Base-by-base conservation (phyloP, 2,888 invertebrate species). In the Formica aserva region DNA sequence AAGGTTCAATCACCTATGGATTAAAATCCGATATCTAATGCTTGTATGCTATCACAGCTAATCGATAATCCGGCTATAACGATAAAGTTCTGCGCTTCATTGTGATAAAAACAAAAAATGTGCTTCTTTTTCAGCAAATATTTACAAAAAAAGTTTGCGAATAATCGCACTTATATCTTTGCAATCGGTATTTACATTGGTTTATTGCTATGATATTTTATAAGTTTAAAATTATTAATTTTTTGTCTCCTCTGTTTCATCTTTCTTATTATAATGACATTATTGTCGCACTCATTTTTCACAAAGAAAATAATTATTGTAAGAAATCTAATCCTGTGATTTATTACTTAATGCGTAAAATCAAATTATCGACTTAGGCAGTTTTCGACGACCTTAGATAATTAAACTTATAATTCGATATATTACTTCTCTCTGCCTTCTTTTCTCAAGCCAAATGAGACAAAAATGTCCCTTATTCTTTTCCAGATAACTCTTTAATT, bases 21-120 rank as follows among this genome's bases (percentile, higher is more conserved):
- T 76, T 76, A 76, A 75, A 82, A 71, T 66, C 35, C 72, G 15
- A 76, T 77, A 69, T 71, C 45, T 71, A 71, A 76, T 77, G 41
- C 62, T 41, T 48, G 41, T 69, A n/a, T 38, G 55, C 45, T 22
- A 41, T 18, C 60, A 82, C 52, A 60, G 65, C 74, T 81, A 87
- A 67, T 71, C 84, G 78, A 84, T 89, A 88, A 89, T 77, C 88
- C 85, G n/a, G 74, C 62, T 74, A 81, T 87, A 90, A 91, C 87
- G 87, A 90, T 84, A 87, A 89, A 88, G 71, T 78, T 67, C 38
- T 60, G 60, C 5, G 78, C 48, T 57, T 41, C 35, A 72, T 80
- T 82, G 83, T 63, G 76, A 52, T 55, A 75, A 62, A 48, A 48
- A 48, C 18, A n/a, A 48, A 48, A 48, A 48, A 48, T 13, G 48